Base-by-base conservation (phyloP, 2,113 vertebrate genomes). In the Neoarius graeffei region DNA sequence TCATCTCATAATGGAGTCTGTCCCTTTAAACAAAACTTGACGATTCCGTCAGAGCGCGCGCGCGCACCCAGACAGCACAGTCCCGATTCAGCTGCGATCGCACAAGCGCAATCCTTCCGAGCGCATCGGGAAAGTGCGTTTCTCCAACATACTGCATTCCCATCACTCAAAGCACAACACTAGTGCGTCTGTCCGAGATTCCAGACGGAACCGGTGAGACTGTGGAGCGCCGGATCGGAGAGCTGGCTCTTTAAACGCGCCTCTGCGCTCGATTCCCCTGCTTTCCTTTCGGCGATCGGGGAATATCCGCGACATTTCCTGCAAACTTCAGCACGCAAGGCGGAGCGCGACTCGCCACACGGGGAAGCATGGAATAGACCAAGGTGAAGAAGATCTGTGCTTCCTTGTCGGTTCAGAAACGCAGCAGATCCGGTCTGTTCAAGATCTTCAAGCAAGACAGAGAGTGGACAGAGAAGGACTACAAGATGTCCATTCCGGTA, bases 401-500 rank as follows among this genome's bases (percentile, higher is more conserved):
- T 87, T 88, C 82, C 54, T 89, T 86, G 85, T 81, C 57, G 71
- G 20, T 67, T 48, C 69, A 69, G 71, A 30, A 74, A 27, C 76
- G 85, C 23, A 85, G 86, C 64, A 77, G 85, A 80, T 62, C 85
- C 62, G 42, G 57, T 81, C 77, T 59, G 74, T 86, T 9, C 5
- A 83, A 82, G 83, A 87, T 87, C 87, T 73, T 83, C 76, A 42
- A 19, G 74, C 84, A 8, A 35, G 81, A 69, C 85, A 83, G 42
- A 50, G 81, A 50, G 85, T 66, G 85, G 85, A 83, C 73, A 52
- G 85, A 89, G 5, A 56, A 81, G 57, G 79, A 87, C 83, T 60
- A 8, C 88, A 89, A 85, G 71, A 93, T 93, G 92, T 93, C 92
- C 87, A 91, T 93, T 60, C 92, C 92, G 91, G 92, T 93, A 89